Percentiles rank a stretch among this genome's conserved stretches.
Conservation (phyloP, 2,797 vertebrate genomes). For the Pagetopsis macropterus region DNA sequence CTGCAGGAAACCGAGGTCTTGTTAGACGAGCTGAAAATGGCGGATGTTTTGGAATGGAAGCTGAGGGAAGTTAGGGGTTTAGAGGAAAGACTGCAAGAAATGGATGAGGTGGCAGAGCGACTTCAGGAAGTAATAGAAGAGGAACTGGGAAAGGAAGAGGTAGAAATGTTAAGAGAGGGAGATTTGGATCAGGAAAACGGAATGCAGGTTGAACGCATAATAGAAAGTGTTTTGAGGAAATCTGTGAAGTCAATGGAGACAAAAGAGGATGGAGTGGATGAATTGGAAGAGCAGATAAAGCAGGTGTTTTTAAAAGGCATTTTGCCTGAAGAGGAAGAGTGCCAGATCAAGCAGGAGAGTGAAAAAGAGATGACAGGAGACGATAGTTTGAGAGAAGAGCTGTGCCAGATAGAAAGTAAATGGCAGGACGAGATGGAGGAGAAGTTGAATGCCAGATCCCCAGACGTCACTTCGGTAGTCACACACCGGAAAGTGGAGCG, state of each 20-base stretch:
- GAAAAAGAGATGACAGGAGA: slow-evolving; percentile 16
- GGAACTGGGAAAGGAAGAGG: slow-evolving; percentile 63
- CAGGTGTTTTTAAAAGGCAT: slow-evolving; percentile 75
- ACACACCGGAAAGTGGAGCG: slow-evolving; percentile 40
- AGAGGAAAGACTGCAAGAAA: slow-evolving; percentile 72
- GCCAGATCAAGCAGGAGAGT: slow-evolving; percentile 16
- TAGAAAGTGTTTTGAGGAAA: slow-evolving; percentile 35
- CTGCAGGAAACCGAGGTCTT: slow-evolving; percentile 47
- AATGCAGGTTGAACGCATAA: slow-evolving; percentile 17
- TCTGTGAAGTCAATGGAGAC: slow-evolving; percentile 21
- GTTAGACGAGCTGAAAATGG: slow-evolving; percentile 61
- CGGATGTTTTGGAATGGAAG: slow-evolving; percentile 58
- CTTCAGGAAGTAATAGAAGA: slow-evolving; percentile 68
- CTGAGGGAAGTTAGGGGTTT: slow-evolving; percentile 75
- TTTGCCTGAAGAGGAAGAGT: slow-evolving; percentile 61
- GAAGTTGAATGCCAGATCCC: slow-evolving; percentile 24
- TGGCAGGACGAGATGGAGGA: slow-evolving; percentile 50
- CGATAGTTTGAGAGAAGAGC: slow-evolving; percentile 45
- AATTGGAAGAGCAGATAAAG: slow-evolving; percentile 76
- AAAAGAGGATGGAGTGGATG: slow-evolving; percentile 57
- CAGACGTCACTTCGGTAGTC: slow-evolving; percentile 25
- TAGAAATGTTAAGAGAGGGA: slow-evolving; percentile 48
- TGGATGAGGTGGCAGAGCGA: slow-evolving; percentile 69
- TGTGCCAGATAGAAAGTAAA: slow-evolving; percentile 52
- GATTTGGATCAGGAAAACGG: slow-evolving; percentile 16